Evolutionary conservation across 1,140 invertebrate species (phyloP), one percentile per base, ranked within the genome.

Genomic region (Triops cancriformis): DNA sequence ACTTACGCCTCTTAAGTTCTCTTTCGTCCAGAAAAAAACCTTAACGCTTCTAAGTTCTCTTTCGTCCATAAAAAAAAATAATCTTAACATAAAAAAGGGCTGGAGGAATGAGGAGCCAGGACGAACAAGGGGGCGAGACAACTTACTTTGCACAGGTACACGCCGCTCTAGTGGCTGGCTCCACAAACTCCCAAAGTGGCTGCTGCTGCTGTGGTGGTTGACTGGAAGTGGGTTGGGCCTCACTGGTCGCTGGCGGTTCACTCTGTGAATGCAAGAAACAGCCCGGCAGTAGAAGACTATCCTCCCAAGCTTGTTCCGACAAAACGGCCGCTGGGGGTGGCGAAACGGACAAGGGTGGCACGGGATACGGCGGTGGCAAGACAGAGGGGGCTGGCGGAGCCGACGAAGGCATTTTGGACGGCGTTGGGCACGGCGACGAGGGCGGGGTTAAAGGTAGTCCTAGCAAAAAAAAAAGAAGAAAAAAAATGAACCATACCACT

Each of bases 241-340:
- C 77, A 11, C 78, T 79, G 76, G 79, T 73, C 7, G 81, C 75
- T 41, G 74, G 74, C 81, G 51, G 0, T 78, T 80, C 18, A 79
- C 76, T n/a, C 78, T 79, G 51, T 64, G 79, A 7, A 73, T n/a
- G 26, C 76, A 76, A 11, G 76, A 79, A 72, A 79, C 74, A 79
- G 78, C 37, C 81, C 80, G 41, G 79, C 82, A 74, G 81, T 80
- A 81, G 84, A 88, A 81, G 83, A 85, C 84, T 90, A 83, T 94
- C 92, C 82, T 93, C 92, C 90, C 91, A 92, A 23, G 91, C 89
- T 75, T 90, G 86, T 84, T 93, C 92, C 23, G 91, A 88, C 81
- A 94, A 85, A 73, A 78, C 77, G 6, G 79, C 64, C 11, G 80
- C 81, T 43, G 64, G 41, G 37, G 43, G 31, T 12, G 72, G 72